Base-by-base conservation (phyloP, 2,797 vertebrate species). In the Luscinia luscinia region DNA sequence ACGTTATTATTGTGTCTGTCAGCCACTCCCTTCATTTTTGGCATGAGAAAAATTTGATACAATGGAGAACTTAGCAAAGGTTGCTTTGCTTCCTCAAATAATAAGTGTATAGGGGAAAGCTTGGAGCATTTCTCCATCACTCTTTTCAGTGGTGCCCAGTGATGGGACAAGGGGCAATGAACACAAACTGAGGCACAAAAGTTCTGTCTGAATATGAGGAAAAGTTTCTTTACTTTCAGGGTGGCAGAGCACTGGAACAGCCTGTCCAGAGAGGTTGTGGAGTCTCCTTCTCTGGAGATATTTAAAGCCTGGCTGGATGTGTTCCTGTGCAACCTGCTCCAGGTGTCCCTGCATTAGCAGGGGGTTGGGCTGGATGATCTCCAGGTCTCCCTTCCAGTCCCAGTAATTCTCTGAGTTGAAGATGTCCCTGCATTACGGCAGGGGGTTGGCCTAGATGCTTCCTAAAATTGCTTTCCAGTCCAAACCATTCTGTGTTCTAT, bases 11-110 rank as follows among this genome's bases (percentile, higher is more conserved):
- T 69, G 2, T 0, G 0, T 86, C 68, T 94, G n/a, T 73, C 62
- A 46, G 51, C 58, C 48, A 12, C 78, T 68, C 82, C 84, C 63
- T 91, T 90, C 15, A 2, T 80, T 95, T 55, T 76, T 79, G 58
- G 24, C 52, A 24, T 24, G 40, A 62, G 23, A 62, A 41, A 54
- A 85, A 79, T 2, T 57, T 63, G 30, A 13, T 58, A 4, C 1
- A 6, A 6, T 51, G 28, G 24, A 49, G 58, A 85, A 17, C 8
- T 21, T 49, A n/a, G 22, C 9, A 45, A 41, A 36, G 20, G 5
- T 57, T 66, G 34, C 49, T 91, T 80, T 74, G 3, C 4, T 5
- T 57, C 27, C 16, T 89, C 69, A 62, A 62, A 6, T 61, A 67
- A 21, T 34, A 66, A 48, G 6, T 32, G 4, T 66, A 3, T 43